Percentiles rank a stretch among this genome's conserved stretches.
Evolutionary conservation across 2,888 invertebrate genomes (phyloP).

Genomic region (Drosophila pseudotalamancana): DNA sequence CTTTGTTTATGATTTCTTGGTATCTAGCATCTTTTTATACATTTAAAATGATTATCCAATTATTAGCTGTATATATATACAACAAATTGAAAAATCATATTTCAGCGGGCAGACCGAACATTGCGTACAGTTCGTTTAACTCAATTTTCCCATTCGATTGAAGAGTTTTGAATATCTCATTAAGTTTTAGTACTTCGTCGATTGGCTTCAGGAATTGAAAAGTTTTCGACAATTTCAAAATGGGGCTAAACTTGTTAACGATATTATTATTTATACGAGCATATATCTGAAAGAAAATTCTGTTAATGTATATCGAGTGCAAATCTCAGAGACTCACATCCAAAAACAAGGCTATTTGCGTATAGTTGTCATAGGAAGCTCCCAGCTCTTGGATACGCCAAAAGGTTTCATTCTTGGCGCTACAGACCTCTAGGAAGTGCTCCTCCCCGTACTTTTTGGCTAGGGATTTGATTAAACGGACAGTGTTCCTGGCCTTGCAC

Average conservation of each 20-base stretch:
- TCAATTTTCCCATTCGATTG: not conserved
- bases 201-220: not conserved
- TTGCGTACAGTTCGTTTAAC: not conserved
- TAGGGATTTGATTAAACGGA: not conserved
- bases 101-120: not conserved
- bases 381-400: conserved; percentile 1
- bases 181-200: not conserved
- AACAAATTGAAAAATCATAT: not conserved
- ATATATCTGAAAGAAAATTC: not conserved
- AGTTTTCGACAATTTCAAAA: not conserved
- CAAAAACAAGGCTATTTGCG: not conserved
- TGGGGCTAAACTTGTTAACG: not conserved
- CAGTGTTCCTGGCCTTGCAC: not conserved
- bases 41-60: too few relatives aligned
- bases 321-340: not conserved
- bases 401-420: not conserved
- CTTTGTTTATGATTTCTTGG: conserved; percentile 1
- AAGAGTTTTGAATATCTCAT: not conserved
- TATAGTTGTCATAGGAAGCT: not conserved
- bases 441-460: not conserved
- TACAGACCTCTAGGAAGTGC: not conserved
- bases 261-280: not conserved
- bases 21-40: not conserved
- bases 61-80: not conserved
- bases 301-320: not conserved